Conservation (phyloP, 1,140 invertebrate genomes). For the Drosophila kikkawai region DNA sequence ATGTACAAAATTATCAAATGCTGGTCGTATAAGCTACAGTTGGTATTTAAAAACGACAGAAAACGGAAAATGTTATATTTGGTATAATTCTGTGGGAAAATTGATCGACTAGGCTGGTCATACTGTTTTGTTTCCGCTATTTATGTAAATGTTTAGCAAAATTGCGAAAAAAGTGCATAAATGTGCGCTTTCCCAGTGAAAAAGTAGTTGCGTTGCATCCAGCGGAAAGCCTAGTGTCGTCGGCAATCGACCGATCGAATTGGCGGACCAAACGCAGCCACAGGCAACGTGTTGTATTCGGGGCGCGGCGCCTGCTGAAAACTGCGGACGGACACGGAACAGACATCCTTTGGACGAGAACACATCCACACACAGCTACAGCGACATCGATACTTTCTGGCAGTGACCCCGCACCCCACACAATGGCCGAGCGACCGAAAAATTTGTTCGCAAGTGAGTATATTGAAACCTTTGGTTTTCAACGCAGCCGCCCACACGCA, state of each 20-base stretch:
- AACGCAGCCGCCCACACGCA: conserved; percentile 49
- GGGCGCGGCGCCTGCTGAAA: conserved; percentile 75
- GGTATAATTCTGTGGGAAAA: conserved; percentile 3
- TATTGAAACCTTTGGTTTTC: conserved; percentile 14
- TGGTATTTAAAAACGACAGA: background rate
- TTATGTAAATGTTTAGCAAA: conserved; percentile 71
- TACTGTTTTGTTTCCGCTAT: conserved; percentile 62
- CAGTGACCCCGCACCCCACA: conserved; percentile 13
- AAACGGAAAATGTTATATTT: background rate
- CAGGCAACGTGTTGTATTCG: conserved; percentile 50
- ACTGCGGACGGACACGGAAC: conserved; percentile 32
- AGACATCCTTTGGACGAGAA: conserved; percentile 29
- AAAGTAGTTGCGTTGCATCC: conserved; percentile 39
- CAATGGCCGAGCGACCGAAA: conserved; percentile 80
- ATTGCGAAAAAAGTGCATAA: conserved; percentile 51
- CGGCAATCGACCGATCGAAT: conserved; percentile 16
- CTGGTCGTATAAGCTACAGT: no score
- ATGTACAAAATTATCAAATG: background rate
- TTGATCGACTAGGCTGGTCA: background rate
- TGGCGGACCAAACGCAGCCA: conserved; percentile 10
- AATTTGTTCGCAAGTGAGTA: conserved; percentile 83
- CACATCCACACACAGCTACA: conserved; percentile 32
- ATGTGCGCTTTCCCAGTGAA: conserved; percentile 48
- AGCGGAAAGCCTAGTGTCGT: conserved; percentile 24
- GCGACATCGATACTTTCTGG: conserved; percentile 46